Conservation (phyloP, 2,888 invertebrate species). For the Dasypolia templi region DNA sequence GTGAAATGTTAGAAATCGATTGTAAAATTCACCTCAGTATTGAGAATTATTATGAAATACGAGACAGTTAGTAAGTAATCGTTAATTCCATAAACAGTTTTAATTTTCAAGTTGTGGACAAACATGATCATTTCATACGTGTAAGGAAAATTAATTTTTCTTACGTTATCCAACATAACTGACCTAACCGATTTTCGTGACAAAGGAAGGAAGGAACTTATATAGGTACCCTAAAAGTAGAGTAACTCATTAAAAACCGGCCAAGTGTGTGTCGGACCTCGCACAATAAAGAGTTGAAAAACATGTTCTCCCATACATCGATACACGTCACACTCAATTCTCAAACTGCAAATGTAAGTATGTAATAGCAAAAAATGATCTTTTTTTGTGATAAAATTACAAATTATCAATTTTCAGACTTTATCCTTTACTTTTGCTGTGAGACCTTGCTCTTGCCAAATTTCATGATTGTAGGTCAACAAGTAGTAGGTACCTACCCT, state of each 20-base stretch:
- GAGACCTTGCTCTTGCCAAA: no score
- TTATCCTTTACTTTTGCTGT: no score
- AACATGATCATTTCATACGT: not conserved
- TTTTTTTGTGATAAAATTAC: no score
- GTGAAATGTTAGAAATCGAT: not conserved
- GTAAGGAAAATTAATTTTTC: not conserved
- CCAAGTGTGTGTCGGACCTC: no score
- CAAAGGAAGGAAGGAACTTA: not conserved
- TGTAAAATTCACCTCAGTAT: not conserved
- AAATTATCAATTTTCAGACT: no score
- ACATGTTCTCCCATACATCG: no score
- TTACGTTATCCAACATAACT: not conserved
- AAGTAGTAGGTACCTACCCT: no score
- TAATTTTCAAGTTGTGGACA: not conserved
- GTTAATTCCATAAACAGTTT: not conserved
- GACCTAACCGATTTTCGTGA: not conserved
- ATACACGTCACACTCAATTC: no score
- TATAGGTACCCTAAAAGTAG: not conserved
- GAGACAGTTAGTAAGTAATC: not conserved
- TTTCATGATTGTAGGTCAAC: no score
- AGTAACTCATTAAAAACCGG: not conserved
- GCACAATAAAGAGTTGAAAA: no score
- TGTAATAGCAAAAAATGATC: no score
- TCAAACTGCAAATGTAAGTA: no score
- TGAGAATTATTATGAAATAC: not conserved